Base-by-base conservation (phyloP, 2,888 invertebrate species). In the Tortricodes alternella region DNA sequence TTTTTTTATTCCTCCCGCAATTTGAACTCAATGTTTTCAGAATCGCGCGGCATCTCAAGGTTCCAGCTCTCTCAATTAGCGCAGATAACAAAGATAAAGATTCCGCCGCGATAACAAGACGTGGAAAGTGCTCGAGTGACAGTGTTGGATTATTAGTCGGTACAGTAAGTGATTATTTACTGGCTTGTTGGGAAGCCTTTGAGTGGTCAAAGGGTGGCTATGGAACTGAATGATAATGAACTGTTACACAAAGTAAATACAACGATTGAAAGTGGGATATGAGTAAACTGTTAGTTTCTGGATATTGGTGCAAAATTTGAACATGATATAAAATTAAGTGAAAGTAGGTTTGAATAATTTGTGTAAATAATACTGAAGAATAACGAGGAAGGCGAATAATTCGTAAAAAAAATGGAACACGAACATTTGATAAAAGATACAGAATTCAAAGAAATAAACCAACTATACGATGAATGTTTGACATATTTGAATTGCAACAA, bases 391-490 rank as follows among this genome's bases (percentile, higher is more conserved):
- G 7, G 2, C 8, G 13, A 13, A 4, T 13, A 21, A 13, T 11
- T 0, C 1, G 6, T 7, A 2, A 39, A 52, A 48, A 32, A 61
- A 50, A 75, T 78, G 74, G 75, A 72, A 57, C 52, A 65, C 7
- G 46, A 60, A 23, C 53, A 68, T 1, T n/a, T 68, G 8, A 56
- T 59, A 9, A 67, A 70, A 32, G 70, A 77, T 35, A 37, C 53
- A 4, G 88, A 88, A 52, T 86, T 72, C 39, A 68, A 77, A 23
- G 62, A 83, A 77, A 72, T 90, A n/a, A 76, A 84, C 51, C 62
- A 80, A 65, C 57, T 90, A 0, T 90, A 90, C 61, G 83, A 87
- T 9, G 89, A 90, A 67, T 89, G 89, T 65, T 59, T 90, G 0
- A 74, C 66, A 34, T 90, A 89, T 68, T 74, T 90, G 8, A 73